Evolutionary conservation across 2,888 invertebrate genomes (phyloP).

Genomic region (Heliconius sara): DNA sequence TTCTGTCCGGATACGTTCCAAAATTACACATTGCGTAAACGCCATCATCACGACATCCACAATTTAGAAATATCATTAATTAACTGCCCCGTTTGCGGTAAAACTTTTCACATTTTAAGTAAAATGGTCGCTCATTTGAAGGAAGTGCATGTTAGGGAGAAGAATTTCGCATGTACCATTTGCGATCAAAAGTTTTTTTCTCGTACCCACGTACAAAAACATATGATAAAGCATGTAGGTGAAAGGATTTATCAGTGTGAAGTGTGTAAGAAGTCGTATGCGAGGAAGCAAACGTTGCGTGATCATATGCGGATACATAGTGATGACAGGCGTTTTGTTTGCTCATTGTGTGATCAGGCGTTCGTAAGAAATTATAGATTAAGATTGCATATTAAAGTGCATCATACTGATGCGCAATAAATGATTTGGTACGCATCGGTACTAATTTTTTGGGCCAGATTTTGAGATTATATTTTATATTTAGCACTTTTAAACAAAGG

Average conservation of each 20-base stretch:
- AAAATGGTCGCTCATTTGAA: constrained; percentile 69
- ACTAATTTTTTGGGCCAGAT: neutral
- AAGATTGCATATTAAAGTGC: constrained; percentile 63
- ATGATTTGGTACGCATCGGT: constrained; percentile 26
- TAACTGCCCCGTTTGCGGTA: constrained; percentile 68
- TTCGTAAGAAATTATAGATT: constrained; percentile 68
- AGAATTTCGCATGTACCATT: constrained; percentile 73
- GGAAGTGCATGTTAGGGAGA: constrained; percentile 76
- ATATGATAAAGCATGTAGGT: constrained; percentile 80
- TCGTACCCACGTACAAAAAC: constrained; percentile 77
- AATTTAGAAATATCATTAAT: constrained; percentile 60
- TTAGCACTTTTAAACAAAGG: too few species aligned
- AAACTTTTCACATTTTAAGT: constrained; percentile 67
- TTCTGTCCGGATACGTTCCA: constrained; percentile 67
- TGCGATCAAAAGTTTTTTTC: constrained; percentile 82
- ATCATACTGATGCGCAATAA: constrained; percentile 56
- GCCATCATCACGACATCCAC: constrained; percentile 63
- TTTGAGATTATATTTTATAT: neutral
- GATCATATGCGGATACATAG: constrained; percentile 73
- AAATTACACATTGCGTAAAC: constrained; percentile 64
- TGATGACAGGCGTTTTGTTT: constrained; percentile 61
- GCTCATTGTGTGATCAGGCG: constrained; percentile 61
- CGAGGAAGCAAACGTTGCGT: constrained; percentile 68
- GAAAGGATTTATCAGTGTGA: constrained; percentile 76
- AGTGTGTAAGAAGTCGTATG: constrained; percentile 78